A percentile compares a stretch with the other conserved stretches of the same genome.
These are phyloP conservation scores for Hypocryptadius cinnamomeus DNA, from an alignment of 2,113 vertebrate genomes.

Conservation along the genomic window DNA sequence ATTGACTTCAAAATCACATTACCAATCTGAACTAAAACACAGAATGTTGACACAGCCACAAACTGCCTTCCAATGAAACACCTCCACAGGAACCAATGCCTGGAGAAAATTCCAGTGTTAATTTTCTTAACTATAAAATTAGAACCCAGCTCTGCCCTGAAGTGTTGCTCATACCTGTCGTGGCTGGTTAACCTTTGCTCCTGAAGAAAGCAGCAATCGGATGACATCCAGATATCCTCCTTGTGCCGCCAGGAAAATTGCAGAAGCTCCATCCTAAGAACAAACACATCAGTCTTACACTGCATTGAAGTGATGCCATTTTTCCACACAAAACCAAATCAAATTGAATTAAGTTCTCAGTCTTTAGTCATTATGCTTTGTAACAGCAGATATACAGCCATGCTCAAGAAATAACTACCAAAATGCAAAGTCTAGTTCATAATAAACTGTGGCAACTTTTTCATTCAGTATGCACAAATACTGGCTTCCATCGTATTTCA, in stretches of 20 bases:
- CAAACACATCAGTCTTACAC: not conserved
- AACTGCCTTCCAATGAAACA: not conserved
- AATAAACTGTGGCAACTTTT: not conserved
- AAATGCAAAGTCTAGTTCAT: not conserved
- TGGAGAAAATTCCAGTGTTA: not conserved
- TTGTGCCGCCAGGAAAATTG: constrained; percentile 91
- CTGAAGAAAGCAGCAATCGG: constrained; percentile 84
- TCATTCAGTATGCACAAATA: not conserved
- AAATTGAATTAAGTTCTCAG: not conserved
- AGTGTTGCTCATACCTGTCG: constrained; percentile 78
- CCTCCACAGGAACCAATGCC: not conserved
- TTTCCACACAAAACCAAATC: not conserved
- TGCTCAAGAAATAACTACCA: not conserved
- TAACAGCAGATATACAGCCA: not conserved
- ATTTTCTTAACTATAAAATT: not conserved
- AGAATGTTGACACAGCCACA: not conserved
- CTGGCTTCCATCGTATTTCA: not conserved
- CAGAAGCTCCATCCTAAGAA: constrained; percentile 88
- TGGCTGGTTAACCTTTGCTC: constrained; percentile 90
- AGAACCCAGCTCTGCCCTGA: not conserved
- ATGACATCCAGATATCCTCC: constrained; percentile 90
- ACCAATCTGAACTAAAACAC: not conserved
- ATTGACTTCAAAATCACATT: not conserved
- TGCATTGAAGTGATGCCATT: not conserved
- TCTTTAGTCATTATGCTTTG: not conserved